Conservation (phyloP, 2,888 invertebrate species). For the Hypolimnas misippus region DNA sequence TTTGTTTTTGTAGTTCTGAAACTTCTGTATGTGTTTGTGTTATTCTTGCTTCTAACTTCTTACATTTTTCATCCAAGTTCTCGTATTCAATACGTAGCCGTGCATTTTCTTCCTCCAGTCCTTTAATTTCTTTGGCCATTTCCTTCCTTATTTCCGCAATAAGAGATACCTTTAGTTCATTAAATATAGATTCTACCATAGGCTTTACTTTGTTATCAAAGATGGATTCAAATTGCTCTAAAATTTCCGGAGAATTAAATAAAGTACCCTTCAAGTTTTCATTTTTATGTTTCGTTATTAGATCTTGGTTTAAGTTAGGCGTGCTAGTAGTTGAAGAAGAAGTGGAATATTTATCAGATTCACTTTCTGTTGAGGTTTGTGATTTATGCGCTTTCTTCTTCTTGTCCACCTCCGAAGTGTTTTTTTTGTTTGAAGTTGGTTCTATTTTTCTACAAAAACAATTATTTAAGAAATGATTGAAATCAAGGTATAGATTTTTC, state of each 20-base stretch:
- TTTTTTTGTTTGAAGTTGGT: background rate
- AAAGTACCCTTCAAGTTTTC: conserved; percentile 1
- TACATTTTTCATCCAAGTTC: conserved; percentile 4
- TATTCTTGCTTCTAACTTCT: conserved; percentile 4
- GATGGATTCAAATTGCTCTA: conserved; percentile 4
- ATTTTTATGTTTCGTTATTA: conserved; percentile 2
- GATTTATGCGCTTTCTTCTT: conserved; percentile 1
- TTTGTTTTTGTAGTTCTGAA: conserved; percentile 5
- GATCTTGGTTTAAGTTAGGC: conserved; percentile 1
- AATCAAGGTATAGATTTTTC: too few relatives aligned
- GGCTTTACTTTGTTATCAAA: conserved; percentile 4
- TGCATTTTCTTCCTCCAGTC: conserved; percentile 4
- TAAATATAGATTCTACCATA: conserved; percentile 4
- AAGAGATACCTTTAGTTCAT: conserved; percentile 2
- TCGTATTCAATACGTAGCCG: background rate
- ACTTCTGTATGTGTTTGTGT: conserved; percentile 3
- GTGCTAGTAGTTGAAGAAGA: conserved; percentile 2
- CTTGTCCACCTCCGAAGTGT: conserved; percentile 2
- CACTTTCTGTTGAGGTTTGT: too few relatives aligned
- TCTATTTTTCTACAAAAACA: background rate
- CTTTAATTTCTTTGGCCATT: conserved; percentile 1
- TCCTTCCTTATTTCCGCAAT: conserved; percentile 4
- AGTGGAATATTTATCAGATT: background rate
- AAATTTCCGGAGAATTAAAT: conserved; percentile 4
- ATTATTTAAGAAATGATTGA: too few relatives aligned